A percentile compares a stretch with the other conserved stretches of the same genome.
phyloP scores from a whole-genome alignment of 2,888 invertebrate species.

The Caenorhabditis angaria region DNA sequence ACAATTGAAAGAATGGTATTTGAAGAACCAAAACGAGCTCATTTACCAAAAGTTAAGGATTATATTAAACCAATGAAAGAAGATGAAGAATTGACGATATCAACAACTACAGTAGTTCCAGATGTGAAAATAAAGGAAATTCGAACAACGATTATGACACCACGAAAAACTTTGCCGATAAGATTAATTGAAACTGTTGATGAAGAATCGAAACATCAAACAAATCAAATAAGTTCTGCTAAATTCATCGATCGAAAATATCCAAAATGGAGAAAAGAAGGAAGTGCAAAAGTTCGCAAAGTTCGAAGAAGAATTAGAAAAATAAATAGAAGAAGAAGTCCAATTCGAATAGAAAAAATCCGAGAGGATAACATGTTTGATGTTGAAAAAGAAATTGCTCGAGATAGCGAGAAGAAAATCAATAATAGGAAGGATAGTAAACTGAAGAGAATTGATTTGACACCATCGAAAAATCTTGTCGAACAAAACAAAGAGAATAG shows the following conservation, averaged over 20 bases:
- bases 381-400: slow-evolving; percentile 32
- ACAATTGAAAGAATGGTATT: background rate
- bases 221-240: slow-evolving; percentile 6
- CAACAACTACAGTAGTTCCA: background rate
- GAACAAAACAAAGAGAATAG: slow-evolving; percentile 23
- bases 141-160: background rate
- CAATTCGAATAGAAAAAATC: slow-evolving; percentile 18
- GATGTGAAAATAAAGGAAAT: background rate
- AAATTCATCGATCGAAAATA: slow-evolving; percentile 11
- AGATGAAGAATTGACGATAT: too few relatives aligned
- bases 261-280: slow-evolving; percentile 18
- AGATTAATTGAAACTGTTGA: background rate
- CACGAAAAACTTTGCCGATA: background rate
- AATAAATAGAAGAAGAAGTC: slow-evolving; percentile 15
- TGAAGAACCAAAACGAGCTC: background rate
- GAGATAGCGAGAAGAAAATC: slow-evolving; percentile 37
- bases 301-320: slow-evolving; percentile 15
- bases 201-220: slow-evolving; percentile 8
- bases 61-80: background rate
- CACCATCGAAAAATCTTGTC: slow-evolving; percentile 15
- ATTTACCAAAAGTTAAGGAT: background rate
- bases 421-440: slow-evolving; percentile 11
- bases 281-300: slow-evolving; percentile 11
- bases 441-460: slow-evolving; percentile 26
- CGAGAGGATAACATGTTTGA: slow-evolving; percentile 8